These are phyloP conservation scores for Aporrectodea caliginosa DNA, from an alignment of 1,140 invertebrate species.

Conservation along the genomic window DNA sequence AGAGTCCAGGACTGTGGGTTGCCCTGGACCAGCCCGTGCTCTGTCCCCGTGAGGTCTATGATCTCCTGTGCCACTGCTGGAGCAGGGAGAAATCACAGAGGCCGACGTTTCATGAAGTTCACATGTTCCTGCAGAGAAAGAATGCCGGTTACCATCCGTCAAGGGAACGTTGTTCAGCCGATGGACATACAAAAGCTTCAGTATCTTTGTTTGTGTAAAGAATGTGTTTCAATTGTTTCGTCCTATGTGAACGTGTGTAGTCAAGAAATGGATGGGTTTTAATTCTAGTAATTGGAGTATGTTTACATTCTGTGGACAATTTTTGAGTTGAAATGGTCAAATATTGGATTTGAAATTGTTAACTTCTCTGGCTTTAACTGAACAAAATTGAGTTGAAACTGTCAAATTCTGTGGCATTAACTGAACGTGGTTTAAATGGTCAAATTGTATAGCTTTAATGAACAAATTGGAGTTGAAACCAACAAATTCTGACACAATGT, in stretches of 20 bases:
- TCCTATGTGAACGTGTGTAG: not conserved
- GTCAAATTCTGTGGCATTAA: too few species aligned
- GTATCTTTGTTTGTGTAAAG: not conserved
- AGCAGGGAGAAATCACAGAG: slow-evolving; percentile 66
- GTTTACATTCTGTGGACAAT: too few species aligned
- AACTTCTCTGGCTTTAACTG: too few species aligned
- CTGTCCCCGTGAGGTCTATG: slow-evolving; percentile 62
- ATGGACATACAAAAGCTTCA: not conserved
- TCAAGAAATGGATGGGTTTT: too few species aligned
- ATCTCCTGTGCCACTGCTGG: slow-evolving; percentile 92
- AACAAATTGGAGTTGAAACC: too few species aligned
- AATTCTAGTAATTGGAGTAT: too few species aligned
- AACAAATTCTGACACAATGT: too few species aligned
- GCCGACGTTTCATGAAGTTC: slow-evolving; percentile 85
- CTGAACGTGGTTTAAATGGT: too few species aligned
- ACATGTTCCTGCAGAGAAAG: slow-evolving; percentile 84
- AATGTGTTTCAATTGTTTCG: not conserved
- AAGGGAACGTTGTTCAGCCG: slow-evolving; percentile 38
- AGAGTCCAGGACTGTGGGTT: not conserved
- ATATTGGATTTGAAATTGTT: too few species aligned
- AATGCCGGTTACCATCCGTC: slow-evolving; percentile 66
- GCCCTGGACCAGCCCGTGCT: slow-evolving; percentile 8
- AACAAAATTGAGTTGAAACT: too few species aligned
- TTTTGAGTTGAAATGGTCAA: too few species aligned
- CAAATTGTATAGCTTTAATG: too few species aligned